These are phyloP conservation scores for Lordiphosa fenestrarum DNA, from an alignment of 2,888 invertebrate genomes.

Conservation along the genomic window DNA sequence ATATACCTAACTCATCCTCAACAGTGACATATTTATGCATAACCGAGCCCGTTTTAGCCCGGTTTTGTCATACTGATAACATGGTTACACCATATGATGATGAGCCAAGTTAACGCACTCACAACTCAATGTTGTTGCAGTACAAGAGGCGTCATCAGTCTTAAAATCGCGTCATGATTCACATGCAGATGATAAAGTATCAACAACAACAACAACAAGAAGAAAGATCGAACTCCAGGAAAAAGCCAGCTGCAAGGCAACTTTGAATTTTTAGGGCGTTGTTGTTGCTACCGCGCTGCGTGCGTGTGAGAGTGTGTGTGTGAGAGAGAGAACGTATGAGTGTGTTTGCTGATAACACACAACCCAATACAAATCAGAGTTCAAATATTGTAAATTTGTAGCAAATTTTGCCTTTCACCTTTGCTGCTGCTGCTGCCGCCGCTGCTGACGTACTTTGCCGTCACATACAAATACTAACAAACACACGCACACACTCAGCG, in stretches of 20 bases:
- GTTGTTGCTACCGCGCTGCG: background rate
- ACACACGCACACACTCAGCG: conserved; percentile 18
- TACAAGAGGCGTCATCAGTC: conserved; percentile 28
- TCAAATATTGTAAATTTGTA: conserved; percentile 21
- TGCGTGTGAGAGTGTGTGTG: background rate
- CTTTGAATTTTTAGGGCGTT: background rate
- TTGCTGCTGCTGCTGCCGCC: background rate
- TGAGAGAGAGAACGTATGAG: conserved; percentile 1
- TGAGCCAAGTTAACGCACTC: conserved; percentile 7
- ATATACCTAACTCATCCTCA: background rate
- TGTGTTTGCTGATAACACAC: conserved; percentile 51
- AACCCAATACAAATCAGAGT: conserved; percentile 17
- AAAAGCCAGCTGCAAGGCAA: conserved; percentile 18
- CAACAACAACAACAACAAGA: conserved; percentile 8
- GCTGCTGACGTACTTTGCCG: conserved; percentile 36
- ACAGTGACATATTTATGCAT: conserved; percentile 22
- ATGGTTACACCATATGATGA: background rate
- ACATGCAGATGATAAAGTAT: conserved; percentile 28
- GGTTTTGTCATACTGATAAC: conserved; percentile 46
- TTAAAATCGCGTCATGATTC: conserved; percentile 57
- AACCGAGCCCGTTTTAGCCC: conserved; percentile 36
- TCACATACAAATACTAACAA: too few species aligned
- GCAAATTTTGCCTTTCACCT: conserved; percentile 9
- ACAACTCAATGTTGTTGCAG: background rate
- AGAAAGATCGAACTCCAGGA: background rate